Conservation (phyloP, 2,113 vertebrate genomes). For the Sarotherodon lohbergeri region DNA sequence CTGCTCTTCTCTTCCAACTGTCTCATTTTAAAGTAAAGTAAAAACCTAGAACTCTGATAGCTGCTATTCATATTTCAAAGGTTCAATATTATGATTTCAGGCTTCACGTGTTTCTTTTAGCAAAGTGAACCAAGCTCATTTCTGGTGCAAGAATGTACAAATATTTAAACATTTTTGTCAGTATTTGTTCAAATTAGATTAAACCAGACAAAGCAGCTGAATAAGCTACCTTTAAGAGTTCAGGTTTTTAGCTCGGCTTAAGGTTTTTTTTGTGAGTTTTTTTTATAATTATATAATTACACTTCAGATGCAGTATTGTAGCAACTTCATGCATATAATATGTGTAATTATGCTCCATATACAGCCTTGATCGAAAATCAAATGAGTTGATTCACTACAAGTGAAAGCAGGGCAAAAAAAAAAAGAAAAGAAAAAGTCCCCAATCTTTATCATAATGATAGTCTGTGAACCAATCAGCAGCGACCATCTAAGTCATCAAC, state of each 20-base stretch:
- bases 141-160: constrained; percentile 18
- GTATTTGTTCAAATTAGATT: constrained; percentile 27
- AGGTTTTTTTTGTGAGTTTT: neutral
- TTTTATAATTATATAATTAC: constrained; percentile 10
- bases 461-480: constrained; percentile 61
- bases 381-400: constrained; percentile 35
- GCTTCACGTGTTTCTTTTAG: constrained; percentile 3
- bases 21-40: constrained; percentile 2
- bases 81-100: neutral
- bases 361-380: constrained; percentile 18
- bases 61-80: neutral
- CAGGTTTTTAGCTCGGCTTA: neutral
- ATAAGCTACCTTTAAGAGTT: constrained; percentile 8
- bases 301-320: constrained; percentile 25
- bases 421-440: constrained; percentile 28
- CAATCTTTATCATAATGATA: constrained; percentile 18
- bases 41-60: neutral
- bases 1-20: neutral
- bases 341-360: constrained; percentile 30
- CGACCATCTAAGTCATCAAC: constrained; percentile 16
- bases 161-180: constrained; percentile 4
- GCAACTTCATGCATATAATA: constrained; percentile 57
- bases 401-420: constrained; percentile 39
- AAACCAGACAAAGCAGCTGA: constrained; percentile 37
- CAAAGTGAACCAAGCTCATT: constrained; percentile 32